Base-by-base conservation (phyloP, 2,888 invertebrate genomes). In the Sylvicola cinctus region DNA sequence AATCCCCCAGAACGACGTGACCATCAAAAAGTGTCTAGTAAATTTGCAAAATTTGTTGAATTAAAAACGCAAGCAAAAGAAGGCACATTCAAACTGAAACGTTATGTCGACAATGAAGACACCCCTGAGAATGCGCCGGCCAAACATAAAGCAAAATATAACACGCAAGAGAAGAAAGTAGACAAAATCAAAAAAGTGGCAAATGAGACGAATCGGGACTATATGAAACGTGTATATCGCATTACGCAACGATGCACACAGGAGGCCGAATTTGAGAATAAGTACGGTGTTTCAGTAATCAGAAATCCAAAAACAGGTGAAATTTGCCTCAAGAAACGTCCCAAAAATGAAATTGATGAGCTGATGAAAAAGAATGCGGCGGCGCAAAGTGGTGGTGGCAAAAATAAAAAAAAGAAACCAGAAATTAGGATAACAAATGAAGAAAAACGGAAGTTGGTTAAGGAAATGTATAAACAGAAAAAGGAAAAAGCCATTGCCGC, bases 1-100 rank as follows among this genome's bases (percentile, higher is more conserved):
- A 70, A 71, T 35, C 77, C 83, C 1, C 83, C 84, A 1, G 60
- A 60, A 28, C 65, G 74, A 44, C 62, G 66, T 2, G 72, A 77
- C 41, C 69, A 73, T 3, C 80, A 84, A 51, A 70, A 71, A n/a
- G 54, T 80, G 17, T 77, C 83, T 0, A 72, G 68, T 40, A 77
- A 73, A 40, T 57, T 83, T n/a, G 58, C 62, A 20, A 61, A 68
- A 32, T 55, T 83, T 32, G 72, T 78, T 12, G 62, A 65, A 40
- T 45, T 74, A 1, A 65, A 66, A 39, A 60, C 69, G 45, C 52
- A 49, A 3, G 57, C 60, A 1, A 54, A 51, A 33, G 46, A 53
- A 3, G 28, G 28, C 14, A 28, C n/a, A 28, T 28, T 28, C 28
- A 28, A 28, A 13, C 35, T 41, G 45, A 33, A 50, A 11, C 44